phyloP scores from a whole-genome alignment of 2,113 vertebrate genomes.

The Siniperca knerii region DNA sequence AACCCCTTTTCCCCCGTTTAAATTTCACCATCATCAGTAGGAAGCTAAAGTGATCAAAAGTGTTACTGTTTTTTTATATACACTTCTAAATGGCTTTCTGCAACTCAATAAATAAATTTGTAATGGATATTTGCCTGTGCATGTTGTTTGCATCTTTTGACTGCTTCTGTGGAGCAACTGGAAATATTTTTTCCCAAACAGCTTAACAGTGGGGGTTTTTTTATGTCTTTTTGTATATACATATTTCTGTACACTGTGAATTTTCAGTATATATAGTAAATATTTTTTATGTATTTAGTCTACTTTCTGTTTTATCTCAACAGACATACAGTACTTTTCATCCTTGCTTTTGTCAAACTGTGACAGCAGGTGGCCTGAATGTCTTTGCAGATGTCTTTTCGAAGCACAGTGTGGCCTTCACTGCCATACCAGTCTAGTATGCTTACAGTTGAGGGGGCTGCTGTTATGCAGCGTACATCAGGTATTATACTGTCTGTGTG shows the following conservation, averaged over 20 bases:
- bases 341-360: constrained; percentile 6
- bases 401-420: neutral
- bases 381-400: neutral
- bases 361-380: constrained; percentile 13
- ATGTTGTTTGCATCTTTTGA: constrained; percentile 41
- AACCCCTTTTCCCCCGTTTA: neutral
- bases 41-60: constrained; percentile 52
- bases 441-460: neutral
- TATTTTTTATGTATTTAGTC: constrained; percentile 52
- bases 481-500: constrained; percentile 7
- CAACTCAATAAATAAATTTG: constrained; percentile 77
- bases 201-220: neutral
- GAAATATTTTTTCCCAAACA: constrained; percentile 6
- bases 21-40: constrained; percentile 42
- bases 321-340: neutral
- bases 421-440: neutral
- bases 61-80: constrained; percentile 59
- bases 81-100: constrained; percentile 68
- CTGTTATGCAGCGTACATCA: neutral
- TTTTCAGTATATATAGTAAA: constrained; percentile 49
- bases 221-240: constrained; percentile 39
- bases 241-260: constrained; percentile 48
- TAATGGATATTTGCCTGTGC: constrained; percentile 59
- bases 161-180: constrained; percentile 16
- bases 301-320: constrained; percentile 38